Evolutionary conservation across 2,888 invertebrate genomes (phyloP).

Genomic region (Spodoptera picta): DNA sequence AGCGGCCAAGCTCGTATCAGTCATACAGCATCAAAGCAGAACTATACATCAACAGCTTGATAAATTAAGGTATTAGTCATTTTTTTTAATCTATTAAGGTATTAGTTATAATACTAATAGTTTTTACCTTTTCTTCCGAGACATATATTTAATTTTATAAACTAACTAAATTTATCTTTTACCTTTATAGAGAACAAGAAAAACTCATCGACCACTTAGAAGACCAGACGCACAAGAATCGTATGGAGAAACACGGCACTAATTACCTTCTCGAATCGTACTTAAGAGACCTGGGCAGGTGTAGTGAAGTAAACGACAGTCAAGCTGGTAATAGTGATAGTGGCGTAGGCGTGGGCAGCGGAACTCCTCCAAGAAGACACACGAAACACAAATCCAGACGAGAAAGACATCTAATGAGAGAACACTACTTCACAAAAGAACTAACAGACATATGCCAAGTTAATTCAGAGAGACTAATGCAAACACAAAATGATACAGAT

Average conservation of each 20-base stretch:
- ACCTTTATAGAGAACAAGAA: conserved; percentile 90
- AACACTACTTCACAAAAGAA: conserved; percentile 88
- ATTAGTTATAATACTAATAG: too few species aligned
- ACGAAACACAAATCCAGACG: conserved; percentile 87
- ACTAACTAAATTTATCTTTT: conserved; percentile 8
- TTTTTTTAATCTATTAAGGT: too few species aligned
- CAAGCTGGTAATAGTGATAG: conserved; percentile 92
- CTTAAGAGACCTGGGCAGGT: conserved; percentile 85
- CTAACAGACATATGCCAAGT: conserved; percentile 87
- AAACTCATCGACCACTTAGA: conserved; percentile 93
- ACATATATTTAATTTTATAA: too few species aligned
- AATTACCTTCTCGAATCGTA: conserved; percentile 94
- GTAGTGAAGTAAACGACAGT: conserved; percentile 84
- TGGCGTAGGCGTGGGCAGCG: conserved; percentile 91
- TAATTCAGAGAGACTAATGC: conserved; percentile 83
- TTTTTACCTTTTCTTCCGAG: too few species aligned
- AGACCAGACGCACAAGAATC: conserved; percentile 92
- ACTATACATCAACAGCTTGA: conserved; percentile 85
- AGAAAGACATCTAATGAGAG: conserved; percentile 86
- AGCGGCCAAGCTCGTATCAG: conserved; percentile 80
- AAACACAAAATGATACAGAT: conserved; percentile 83
- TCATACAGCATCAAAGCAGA: conserved; percentile 84
- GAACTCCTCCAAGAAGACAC: conserved; percentile 87
- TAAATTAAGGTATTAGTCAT: conserved; percentile 75
- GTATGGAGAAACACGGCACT: conserved; percentile 93